These are phyloP conservation scores for Eupithecia pulchellata DNA, from an alignment of 2,888 invertebrate species.

Conservation along the genomic window DNA sequence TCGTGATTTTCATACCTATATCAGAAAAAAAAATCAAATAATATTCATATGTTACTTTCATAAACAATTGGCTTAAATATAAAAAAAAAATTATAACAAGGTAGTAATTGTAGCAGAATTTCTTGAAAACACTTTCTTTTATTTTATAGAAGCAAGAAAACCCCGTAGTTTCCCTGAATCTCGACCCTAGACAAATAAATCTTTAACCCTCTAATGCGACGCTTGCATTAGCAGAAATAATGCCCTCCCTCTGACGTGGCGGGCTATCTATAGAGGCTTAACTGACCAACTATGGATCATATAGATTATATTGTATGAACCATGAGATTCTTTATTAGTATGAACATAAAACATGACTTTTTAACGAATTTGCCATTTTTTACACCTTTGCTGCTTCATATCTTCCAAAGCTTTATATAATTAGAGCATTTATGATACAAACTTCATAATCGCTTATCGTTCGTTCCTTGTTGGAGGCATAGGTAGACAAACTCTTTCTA, in stretches of 20 bases:
- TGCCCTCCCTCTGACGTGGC: constrained; percentile 33
- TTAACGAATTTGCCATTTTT: background rate
- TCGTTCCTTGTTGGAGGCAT: background rate
- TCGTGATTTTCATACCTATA: too few species aligned
- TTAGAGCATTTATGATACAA: too few species aligned
- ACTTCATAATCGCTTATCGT: background rate
- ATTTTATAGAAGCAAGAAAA: constrained; percentile 1
- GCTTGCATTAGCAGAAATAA: constrained; percentile 63
- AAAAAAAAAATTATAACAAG: too few species aligned
- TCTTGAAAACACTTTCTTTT: background rate
- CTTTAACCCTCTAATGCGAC: constrained; percentile 57
- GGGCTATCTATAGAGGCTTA: constrained; percentile 32
- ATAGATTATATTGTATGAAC: background rate
- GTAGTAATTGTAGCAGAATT: background rate
- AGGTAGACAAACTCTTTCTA: background rate
- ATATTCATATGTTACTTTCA: too few species aligned
- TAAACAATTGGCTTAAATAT: background rate
- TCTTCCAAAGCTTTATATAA: too few species aligned
- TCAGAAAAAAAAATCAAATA: too few species aligned
- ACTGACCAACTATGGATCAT: constrained; percentile 6
- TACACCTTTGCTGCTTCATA: background rate
- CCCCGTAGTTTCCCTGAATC: constrained; percentile 23
- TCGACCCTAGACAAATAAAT: constrained; percentile 50
- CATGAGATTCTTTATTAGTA: background rate
- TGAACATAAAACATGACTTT: background rate